Evolutionary conservation across 2,888 invertebrate species (phyloP).

Genomic region (Polyploca ridens): DNA sequence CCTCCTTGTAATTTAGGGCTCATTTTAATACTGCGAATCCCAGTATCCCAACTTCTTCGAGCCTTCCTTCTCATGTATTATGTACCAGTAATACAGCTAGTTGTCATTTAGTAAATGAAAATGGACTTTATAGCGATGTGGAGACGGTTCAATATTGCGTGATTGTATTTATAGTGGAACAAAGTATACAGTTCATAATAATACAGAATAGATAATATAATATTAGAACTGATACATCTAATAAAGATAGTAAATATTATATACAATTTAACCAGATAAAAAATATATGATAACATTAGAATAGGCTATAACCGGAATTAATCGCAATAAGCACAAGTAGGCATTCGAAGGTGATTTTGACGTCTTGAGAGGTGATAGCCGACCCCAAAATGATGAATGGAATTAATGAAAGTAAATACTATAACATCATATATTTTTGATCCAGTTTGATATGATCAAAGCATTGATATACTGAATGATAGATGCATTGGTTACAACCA

Average conservation of each 20-base stretch:
- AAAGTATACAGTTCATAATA: no score
- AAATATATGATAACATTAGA: background rate
- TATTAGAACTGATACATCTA: background rate
- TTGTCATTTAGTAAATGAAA: background rate
- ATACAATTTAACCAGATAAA: background rate
- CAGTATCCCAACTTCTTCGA: no score
- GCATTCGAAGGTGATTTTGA: no score
- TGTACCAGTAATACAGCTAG: background rate
- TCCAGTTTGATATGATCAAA: background rate
- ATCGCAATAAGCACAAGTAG: no score
- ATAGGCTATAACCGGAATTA: background rate
- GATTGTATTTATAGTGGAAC: background rate
- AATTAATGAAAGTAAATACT: background rate
- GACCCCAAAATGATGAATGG: background rate
- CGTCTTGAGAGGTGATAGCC: no score
- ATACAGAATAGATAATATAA: no score
- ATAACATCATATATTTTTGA: background rate
- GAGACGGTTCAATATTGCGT: background rate
- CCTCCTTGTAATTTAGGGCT: no score
- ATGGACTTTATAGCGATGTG: background rate
- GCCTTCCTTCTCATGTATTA: no score
- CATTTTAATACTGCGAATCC: no score
- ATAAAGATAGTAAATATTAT: no score
- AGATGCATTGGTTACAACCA: background rate
- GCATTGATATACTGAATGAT: background rate